Conservation (phyloP, 2,113 vertebrate genomes). For the Cnemophilus loriae region DNA sequence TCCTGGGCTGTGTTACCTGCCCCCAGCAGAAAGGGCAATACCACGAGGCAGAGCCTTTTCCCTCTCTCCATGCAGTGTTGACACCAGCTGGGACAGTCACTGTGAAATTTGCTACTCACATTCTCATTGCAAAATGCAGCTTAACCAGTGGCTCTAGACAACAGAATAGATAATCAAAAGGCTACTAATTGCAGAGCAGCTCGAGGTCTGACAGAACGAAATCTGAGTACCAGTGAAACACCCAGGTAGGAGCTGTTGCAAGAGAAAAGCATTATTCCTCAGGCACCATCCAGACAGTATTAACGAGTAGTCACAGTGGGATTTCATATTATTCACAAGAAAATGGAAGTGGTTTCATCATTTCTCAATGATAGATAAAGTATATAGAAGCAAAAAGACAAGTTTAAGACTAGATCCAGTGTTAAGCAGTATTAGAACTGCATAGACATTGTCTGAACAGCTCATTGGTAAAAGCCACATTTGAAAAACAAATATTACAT, state of each 20-base stretch:
- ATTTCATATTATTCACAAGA: not conserved
- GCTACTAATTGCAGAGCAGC: not conserved
- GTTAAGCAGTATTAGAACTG: not conserved
- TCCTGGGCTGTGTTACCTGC: not conserved
- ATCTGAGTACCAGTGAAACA: not conserved
- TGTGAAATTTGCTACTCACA: not conserved
- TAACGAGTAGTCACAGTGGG: not conserved
- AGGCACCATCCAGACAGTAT: not conserved
- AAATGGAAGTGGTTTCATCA: not conserved
- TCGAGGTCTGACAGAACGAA: not conserved
- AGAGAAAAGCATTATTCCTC: not conserved
- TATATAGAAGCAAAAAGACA: not conserved
- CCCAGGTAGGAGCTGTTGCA: not conserved
- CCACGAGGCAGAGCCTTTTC: not conserved
- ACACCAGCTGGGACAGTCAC: not conserved
- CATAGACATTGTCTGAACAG: rapidly evolving
- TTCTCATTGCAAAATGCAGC: not conserved
- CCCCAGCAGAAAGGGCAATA: not conserved
- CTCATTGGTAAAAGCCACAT: not conserved
- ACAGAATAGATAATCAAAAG: not conserved
- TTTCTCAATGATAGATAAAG: not conserved
- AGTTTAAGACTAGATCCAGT: not conserved
- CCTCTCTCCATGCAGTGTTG: not conserved
- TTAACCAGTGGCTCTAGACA: not conserved
- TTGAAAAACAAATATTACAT: not conserved